Base-by-base conservation (phyloP, 2,797 vertebrate species). In the Nyctalus aviator region DNA sequence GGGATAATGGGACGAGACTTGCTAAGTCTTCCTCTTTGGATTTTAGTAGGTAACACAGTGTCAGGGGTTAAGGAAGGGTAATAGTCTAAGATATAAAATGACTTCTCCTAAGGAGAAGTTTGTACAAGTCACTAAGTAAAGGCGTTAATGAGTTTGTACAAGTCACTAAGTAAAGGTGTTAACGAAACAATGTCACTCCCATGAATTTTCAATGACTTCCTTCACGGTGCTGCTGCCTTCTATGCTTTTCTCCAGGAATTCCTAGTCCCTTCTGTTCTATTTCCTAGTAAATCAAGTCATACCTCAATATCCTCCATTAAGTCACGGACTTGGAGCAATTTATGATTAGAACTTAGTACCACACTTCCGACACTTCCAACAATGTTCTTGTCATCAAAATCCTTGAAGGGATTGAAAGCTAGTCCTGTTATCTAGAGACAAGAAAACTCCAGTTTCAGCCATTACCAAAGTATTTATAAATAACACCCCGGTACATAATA, bases 291-390 rank as follows among this genome's bases (percentile, higher is more conserved):
- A 94, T 95, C 76, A 71, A 50, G 20, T 62, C 37, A 30, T 94
- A 97, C 97, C 96, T 96, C 94, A 10, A 97, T 95, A 10, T 97
- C 93, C 73, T 97, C 95, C 20, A 44, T 20, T 44, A 98, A 82
- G 25, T 93, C 82, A 8, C 5, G 37, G 30, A 97, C 41, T 44
- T 30, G 18, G 41, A 97, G 44, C 0, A n/a, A 5, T 30, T 88
- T 77, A 4, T 88, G 4, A 12, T 59, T 50, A 62, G 96, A 84
- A 3, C 76, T 96, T 27, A 98, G 95, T n/a, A 91, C 12, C 17
- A 98, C 91, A 27, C 89, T 95, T 2, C 91, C 94, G 4, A 96
- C 17, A 0, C 95, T 97, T 30, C 93, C 94, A 50, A 90, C 93
- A 44, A 97, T 88, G 21, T 91, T 82, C 86, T 21, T 95, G 32